These are phyloP conservation scores for Paracanthobrama guichenoti DNA, from an alignment of 2,113 vertebrate genomes.

Conservation along the genomic window DNA sequence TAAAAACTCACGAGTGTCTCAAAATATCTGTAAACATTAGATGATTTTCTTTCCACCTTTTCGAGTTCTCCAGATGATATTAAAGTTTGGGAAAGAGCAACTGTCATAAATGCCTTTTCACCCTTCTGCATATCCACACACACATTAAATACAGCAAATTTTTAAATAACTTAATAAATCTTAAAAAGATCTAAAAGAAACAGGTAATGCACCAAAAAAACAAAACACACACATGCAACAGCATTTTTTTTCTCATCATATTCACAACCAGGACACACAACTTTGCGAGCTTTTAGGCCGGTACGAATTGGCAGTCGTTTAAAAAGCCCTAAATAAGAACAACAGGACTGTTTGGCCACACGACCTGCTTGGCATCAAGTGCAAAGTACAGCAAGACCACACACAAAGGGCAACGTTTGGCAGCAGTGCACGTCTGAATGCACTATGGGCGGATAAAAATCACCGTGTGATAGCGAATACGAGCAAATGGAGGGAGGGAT, in stretches of 20 bases:
- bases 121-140: slow-evolving; percentile 8
- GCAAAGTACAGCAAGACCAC: slow-evolving; percentile 39
- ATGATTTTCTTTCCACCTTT: neutral
- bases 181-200: neutral
- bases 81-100: slow-evolving; percentile 5
- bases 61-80: neutral
- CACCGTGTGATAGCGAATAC: neutral
- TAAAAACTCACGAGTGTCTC: neutral
- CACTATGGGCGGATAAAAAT: slow-evolving; percentile 18
- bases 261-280: neutral
- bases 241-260: neutral
- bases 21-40: slow-evolving; percentile 26
- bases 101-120: neutral
- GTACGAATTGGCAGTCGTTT: neutral
- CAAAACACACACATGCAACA: slow-evolving; percentile 41
- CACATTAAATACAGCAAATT: neutral
- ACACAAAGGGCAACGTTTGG: slow-evolving; percentile 34
- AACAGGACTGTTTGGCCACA: slow-evolving; percentile 15
- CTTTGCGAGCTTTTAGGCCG: slow-evolving; percentile 2
- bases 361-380: slow-evolving; percentile 31
- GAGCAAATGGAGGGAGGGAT: neutral
- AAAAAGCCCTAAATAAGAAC: slow-evolving; percentile 4
- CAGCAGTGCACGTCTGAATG: slow-evolving; percentile 21
- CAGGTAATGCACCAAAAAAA: neutral
- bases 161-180: slow-evolving; percentile 1